A percentile compares a stretch with the other conserved stretches of the same genome.
Evolutionary conservation across 2,113 vertebrate species (phyloP).

Genomic region (Corythornis cristatus): DNA sequence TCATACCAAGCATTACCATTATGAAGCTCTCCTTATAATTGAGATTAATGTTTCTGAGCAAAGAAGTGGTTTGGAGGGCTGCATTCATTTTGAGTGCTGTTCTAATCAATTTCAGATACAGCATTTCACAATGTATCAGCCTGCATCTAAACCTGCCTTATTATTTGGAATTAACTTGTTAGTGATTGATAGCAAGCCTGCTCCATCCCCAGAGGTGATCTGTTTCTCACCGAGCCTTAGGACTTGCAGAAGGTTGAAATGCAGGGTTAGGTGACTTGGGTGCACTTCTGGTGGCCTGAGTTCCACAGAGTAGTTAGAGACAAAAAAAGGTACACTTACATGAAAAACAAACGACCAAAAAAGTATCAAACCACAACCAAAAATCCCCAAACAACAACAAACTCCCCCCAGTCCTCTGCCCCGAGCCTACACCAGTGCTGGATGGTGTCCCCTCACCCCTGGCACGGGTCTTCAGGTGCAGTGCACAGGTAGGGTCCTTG

Average conservation of each 20-base stretch:
- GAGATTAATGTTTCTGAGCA: slow-evolving; percentile 83
- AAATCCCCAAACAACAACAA: background rate
- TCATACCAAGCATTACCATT: slow-evolving; percentile 80
- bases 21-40: slow-evolving; percentile 81
- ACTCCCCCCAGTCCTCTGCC: too few relatives aligned
- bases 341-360: background rate
- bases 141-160: slow-evolving; percentile 80
- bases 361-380: background rate
- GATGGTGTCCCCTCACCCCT: background rate
- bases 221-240: slow-evolving; percentile 79
- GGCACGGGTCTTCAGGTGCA: background rate
- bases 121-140: slow-evolving; percentile 78
- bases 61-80: slow-evolving; percentile 80
- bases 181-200: slow-evolving; percentile 83
- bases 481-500: background rate
- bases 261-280: slow-evolving; percentile 34
- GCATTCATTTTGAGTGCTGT: slow-evolving; percentile 82
- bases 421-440: background rate
- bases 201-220: slow-evolving; percentile 77
- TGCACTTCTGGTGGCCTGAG: slow-evolving; percentile 43
- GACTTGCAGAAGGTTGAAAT: slow-evolving; percentile 59
- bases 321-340: background rate
- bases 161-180: slow-evolving; percentile 84
- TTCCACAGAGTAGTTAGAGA: background rate
- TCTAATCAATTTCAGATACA: slow-evolving; percentile 84